Base-by-base conservation (phyloP, 2,113 vertebrate species). In the Rostratula benghalensis region DNA sequence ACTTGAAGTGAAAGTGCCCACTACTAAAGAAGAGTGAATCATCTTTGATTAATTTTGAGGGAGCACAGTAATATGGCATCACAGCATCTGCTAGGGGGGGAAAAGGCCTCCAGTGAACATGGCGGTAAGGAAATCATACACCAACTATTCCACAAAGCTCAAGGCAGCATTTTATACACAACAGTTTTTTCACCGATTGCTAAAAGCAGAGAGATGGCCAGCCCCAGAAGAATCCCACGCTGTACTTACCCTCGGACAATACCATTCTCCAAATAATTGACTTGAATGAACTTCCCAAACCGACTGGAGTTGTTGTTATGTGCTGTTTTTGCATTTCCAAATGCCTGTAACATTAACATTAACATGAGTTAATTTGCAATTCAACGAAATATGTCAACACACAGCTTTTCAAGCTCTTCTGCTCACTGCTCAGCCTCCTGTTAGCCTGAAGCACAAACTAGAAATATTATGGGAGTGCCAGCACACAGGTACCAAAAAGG, bases 231-330 rank as follows among this genome's bases (percentile, higher is more conserved):
- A 13, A 25, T 16, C 19, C 37, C 37, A 9, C 1, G 3, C 65
- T 1, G 21, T n/a, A 94, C 98, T 98, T 83, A 99, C 99, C 99
- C 99, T 96, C 99, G 95, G 93, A 99, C 99, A 50, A 99, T 98
- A 13, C 99, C 99, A 2, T 98, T 99, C 96, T 99, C 98, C 95
- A 99, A 98, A 94, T 99, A 99, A 97, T 99, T 99, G 96, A 99
- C 98, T 97, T 99, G 99, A 95, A 99, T 99, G 90, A 99, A 99
- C 93, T 99, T 99, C 82, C 99, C 99, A 48, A 99, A 99, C 69
- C 99, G 99, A 84, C 99, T 99, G 82, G 99, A 99, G 97, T 99
- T 99, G 97, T 99, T 98, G 97, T 99, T 99, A 95, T 99, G 98
- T 24, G 98, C 97, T 1, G 99, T 99, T 97, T 98, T 99, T 30